Base-by-base conservation (phyloP, 2,113 vertebrate genomes). In the Pelodiscus sinensis region DNA sequence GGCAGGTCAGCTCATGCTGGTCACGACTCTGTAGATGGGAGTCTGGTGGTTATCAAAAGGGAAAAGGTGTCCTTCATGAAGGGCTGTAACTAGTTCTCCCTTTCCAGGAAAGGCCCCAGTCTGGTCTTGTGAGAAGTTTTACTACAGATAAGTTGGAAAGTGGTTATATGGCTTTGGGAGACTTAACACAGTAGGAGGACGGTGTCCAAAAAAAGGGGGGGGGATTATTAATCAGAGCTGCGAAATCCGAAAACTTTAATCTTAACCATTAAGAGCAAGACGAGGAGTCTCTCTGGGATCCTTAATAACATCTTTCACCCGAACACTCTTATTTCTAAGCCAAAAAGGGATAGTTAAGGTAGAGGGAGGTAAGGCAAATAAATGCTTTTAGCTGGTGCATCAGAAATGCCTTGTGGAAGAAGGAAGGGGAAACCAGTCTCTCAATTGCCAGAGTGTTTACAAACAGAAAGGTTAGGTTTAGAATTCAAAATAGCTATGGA, bases 401-500 rank as follows among this genome's bases (percentile, higher is more conserved):
- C 54, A 58, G 65, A 82, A 93, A 79, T 75, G 35, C 71, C 88
- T 73, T 0, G 0, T 84, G 91, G 80, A 82, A 96, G 57, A 95
- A 14, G 9, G 79, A 27, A 95, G 71, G 82, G 57, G 96, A 60
- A 77, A 80, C 62, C 87, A 44, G 62, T 38, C 16, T 95, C 82
- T 91, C 78, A 2, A 2, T 52, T 85, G 29, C 52, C 56, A 87
- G 85, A 68, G 29, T 79, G 29, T 96, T 95, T 95, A 90, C 82
- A 86, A 96, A 95, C 84, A 95, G 92, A 88, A 94, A 84, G 56
- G 9, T 82, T 54, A 24, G 81, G 82, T 82, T 95, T 55, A 93
- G 85, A 88, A 83, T 86, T 83, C 65, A 89, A 95, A 97, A 97
- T 89, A 94, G 81, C 87, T 73, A 85, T 90, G 96, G 95, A 96